phyloP scores from a whole-genome alignment of 2,797 vertebrate species.

The Helarctos malayanus region DNA sequence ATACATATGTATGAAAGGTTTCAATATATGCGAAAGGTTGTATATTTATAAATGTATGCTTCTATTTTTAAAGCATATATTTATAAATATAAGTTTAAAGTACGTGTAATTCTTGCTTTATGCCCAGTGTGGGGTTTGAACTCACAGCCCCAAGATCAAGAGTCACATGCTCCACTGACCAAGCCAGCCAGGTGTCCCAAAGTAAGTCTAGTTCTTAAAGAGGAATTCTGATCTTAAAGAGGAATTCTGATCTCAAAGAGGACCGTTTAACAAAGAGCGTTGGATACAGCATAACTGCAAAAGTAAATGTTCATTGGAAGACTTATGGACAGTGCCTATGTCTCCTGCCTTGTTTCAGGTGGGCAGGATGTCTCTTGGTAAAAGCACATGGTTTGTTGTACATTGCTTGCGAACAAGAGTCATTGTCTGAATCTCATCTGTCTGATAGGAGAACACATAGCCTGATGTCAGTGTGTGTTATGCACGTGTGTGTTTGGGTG shows the following conservation, averaged over 20 bases:
- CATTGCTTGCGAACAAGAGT: not conserved
- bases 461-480: no score
- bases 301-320: not conserved
- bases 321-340: not conserved
- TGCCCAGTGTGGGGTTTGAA: no score
- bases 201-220: not conserved
- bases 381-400: not conserved
- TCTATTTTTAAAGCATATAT: no score
- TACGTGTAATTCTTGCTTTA: no score
- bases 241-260: not conserved
- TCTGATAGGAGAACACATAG: not conserved
- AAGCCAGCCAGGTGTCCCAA: not conserved
- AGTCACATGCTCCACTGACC: no score
- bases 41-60: no score
- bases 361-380: not conserved
- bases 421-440: not conserved
- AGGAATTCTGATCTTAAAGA: not conserved
- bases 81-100: no score
- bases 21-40: not conserved
- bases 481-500: not conserved
- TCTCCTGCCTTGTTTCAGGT: not conserved
- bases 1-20: not conserved
- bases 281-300: not conserved
- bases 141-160: no score
- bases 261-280: not conserved